A percentile compares a stretch with the other conserved stretches of the same genome.
Conservation (phyloP, 2,113 vertebrate genomes). For the Gracilinanus agilis region DNA sequence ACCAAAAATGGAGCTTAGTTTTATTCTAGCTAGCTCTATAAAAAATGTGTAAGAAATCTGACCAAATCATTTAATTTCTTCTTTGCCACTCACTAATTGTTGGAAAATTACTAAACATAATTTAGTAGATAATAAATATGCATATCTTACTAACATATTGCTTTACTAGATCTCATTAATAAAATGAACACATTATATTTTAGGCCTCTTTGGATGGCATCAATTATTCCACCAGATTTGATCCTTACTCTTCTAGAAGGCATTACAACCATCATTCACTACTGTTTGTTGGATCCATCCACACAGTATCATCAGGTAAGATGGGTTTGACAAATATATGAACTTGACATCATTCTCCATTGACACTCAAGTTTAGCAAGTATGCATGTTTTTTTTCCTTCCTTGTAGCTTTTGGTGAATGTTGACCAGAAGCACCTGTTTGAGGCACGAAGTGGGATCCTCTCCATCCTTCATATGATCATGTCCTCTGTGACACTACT, state of each 20-base stretch:
- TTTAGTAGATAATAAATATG: slow-evolving; percentile 32
- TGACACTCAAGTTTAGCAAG: slow-evolving; percentile 29
- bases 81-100: not conserved
- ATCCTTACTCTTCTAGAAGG: slow-evolving; percentile 97
- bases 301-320: slow-evolving; percentile 98
- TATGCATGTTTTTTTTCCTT: slow-evolving; percentile 13
- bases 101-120: not conserved
- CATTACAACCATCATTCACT: slow-evolving; percentile 98
- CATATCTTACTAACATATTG: not conserved
- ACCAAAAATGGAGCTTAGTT: not conserved
- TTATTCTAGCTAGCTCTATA: not conserved
- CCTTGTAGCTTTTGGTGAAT: slow-evolving; percentile 90
- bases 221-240: slow-evolving; percentile 96
- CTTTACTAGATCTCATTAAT: slow-evolving; percentile 44
- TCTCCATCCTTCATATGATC: slow-evolving; percentile 97
- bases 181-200: slow-evolving; percentile 64
- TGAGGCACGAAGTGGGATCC: slow-evolving; percentile 96
- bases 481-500: slow-evolving; percentile 98
- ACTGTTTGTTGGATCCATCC: slow-evolving; percentile 96
- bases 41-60: slow-evolving; percentile 31
- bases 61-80: slow-evolving; percentile 8
- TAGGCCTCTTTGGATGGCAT: slow-evolving; percentile 97
- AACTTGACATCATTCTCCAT: not conserved
- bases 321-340: not conserved
- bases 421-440: slow-evolving; percentile 97